phyloP scores from a whole-genome alignment of 2,888 invertebrate species.

The Lasioglossum oenotherae region DNA sequence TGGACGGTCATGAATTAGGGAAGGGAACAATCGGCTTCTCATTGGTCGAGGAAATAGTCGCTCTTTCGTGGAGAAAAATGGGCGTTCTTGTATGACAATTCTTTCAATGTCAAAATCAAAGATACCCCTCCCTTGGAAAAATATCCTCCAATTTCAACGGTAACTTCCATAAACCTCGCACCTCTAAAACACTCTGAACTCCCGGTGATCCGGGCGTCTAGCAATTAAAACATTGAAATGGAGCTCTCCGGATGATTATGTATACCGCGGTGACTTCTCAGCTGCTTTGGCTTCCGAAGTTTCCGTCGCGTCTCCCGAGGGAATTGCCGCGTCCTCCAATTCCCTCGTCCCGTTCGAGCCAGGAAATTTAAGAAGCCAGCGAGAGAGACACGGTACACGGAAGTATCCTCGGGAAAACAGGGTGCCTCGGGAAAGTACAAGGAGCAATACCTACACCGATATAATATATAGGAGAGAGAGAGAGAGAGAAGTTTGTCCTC shows the following conservation, averaged over 20 bases:
- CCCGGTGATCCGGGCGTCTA: background rate
- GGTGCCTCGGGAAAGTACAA: background rate
- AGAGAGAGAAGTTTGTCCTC: background rate
- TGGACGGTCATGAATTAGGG: background rate
- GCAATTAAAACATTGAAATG: conserved; percentile 3
- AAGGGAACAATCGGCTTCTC: background rate
- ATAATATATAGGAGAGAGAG: too few species aligned
- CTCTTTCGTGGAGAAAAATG: background rate
- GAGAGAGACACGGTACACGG: background rate
- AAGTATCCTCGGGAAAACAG: background rate
- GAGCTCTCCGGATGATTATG: background rate
- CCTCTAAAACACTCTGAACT: too few species aligned
- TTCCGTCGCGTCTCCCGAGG: background rate
- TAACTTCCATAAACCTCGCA: too few species aligned
- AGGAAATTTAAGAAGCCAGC: background rate
- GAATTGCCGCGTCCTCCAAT: background rate
- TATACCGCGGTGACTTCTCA: conserved; percentile 1
- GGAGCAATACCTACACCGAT: background rate
- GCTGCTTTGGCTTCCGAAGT: background rate
- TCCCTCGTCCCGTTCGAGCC: background rate
- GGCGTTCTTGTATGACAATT: too few species aligned
- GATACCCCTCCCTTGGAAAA: too few species aligned
- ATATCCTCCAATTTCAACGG: too few species aligned
- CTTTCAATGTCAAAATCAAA: background rate
- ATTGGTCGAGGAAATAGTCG: background rate